Evolutionary conservation across 2,797 vertebrate species (phyloP).

Genomic region (Eospalax fontanierii): DNA sequence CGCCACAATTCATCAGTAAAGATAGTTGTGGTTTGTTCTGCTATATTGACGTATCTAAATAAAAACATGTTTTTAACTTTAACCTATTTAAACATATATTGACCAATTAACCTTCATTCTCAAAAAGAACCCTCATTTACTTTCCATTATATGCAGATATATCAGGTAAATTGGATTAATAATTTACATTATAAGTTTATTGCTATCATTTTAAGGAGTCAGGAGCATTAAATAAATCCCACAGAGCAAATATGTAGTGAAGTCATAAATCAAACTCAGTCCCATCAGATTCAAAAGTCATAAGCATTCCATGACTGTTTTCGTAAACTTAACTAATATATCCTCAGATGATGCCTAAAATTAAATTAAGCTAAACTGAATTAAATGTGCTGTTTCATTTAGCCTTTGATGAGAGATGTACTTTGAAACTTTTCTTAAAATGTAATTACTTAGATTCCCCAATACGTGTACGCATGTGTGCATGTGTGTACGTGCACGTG

Average conservation of each 20-base stretch:
- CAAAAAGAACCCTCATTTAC: neutral
- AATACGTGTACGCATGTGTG: neutral
- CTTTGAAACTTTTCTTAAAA: neutral
- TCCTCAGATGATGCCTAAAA: neutral
- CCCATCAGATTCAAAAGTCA: neutral
- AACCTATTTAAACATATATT: conserved; percentile 11
- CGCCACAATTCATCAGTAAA: neutral
- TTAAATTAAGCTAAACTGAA: neutral
- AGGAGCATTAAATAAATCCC: neutral
- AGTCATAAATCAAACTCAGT: neutral
- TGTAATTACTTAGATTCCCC: neutral
- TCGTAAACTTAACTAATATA: neutral
- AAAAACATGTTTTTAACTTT: neutral
- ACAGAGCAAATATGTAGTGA: neutral
- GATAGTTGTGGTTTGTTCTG: neutral
- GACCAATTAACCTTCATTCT: conserved; percentile 36
- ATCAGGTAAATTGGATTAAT: neutral
- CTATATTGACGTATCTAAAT: neutral
- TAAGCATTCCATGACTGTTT: neutral
- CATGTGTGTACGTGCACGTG: neutral
- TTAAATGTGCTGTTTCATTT: neutral
- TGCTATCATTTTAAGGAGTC: neutral
- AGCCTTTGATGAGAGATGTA: neutral
- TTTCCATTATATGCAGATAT: neutral
- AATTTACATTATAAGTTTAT: neutral